Evolutionary conservation across 2,797 vertebrate species (phyloP), one percentile per base, ranked within the genome.

Genomic region (Acomys russatus): DNA sequence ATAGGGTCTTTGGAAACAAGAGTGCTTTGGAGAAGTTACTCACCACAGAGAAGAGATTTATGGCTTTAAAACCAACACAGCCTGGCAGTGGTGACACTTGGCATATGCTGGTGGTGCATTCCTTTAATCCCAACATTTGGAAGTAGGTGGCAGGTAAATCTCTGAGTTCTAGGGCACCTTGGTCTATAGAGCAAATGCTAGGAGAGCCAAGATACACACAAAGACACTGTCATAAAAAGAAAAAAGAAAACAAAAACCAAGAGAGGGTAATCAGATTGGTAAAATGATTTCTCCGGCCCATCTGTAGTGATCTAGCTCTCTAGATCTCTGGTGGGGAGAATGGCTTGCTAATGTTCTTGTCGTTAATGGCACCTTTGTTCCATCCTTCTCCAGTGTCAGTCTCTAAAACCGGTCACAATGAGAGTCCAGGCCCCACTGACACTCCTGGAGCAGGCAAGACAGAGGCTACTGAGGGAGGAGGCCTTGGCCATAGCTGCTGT

Each of bases 401-500:
- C 70, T 73, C 20, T 22, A 73, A 5, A 22, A 22, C 17, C 35
- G 22, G 70, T 9, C 70, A 35, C n/a, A 49, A 49, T 84, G 82
- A 17, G 61, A 1, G 11, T 28, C 10, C 25, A 22, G 25, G 28
- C 4, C 23, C 63, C 35, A 12, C n/a, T 22, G 14, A 77, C 78
- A 23, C 96, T 91, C 12, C 7, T 66, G 56, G 23, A 83, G 0
- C n/a, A 66, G 54, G 83, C 38, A 0, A 18, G 7, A 0, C 0
- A 22, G 33, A 38, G 14, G 49, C 68, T 92, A 70, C 68, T 71
- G 3, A 44, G 1, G 10, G 7, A 89, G 0, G 4, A 93, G 11
- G 6, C 51, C 59, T 61, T 10, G 22, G 1, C 17, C 0, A 1
- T 77, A 0, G 6, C 68, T 0, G 6, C 30, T 25, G 7, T 90